phyloP scores from a whole-genome alignment of 2,888 invertebrate genomes.

The Halictus ligatus region DNA sequence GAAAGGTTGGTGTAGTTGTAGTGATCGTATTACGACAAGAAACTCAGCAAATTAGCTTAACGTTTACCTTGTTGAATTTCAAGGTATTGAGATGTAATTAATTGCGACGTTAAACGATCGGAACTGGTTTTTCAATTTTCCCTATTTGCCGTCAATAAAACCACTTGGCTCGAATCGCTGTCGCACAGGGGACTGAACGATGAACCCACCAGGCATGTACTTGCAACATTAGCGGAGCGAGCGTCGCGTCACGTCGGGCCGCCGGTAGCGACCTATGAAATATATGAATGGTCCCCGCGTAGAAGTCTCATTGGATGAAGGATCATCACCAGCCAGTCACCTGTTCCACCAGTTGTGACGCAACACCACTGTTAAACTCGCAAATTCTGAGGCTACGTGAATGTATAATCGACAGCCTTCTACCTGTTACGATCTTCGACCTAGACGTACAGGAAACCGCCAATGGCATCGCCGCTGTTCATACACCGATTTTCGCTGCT shows the following conservation, averaged over 20 bases:
- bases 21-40: background rate
- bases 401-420: background rate
- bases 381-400: constrained; percentile 11
- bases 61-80: background rate
- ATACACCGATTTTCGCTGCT: background rate
- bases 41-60: background rate
- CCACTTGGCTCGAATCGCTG: constrained; percentile 6
- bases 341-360: constrained; percentile 9
- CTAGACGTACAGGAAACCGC: background rate
- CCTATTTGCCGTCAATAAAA: background rate
- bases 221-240: background rate
- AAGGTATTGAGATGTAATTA: background rate
- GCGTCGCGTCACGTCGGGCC: background rate
- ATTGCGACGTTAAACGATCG: background rate
- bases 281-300: background rate
- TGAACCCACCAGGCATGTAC: constrained; percentile 9
- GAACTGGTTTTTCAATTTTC: constrained; percentile 7
- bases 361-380: constrained; percentile 11
- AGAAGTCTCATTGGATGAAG: background rate
- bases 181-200: constrained; percentile 15
- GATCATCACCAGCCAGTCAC: constrained; percentile 17
- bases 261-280: constrained; percentile 5
- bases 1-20: background rate
- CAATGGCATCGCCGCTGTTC: background rate
- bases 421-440: constrained; percentile 7